phyloP scores from a whole-genome alignment of 2,113 vertebrate genomes.

The Pseudorhombus dupliciocellatus region DNA sequence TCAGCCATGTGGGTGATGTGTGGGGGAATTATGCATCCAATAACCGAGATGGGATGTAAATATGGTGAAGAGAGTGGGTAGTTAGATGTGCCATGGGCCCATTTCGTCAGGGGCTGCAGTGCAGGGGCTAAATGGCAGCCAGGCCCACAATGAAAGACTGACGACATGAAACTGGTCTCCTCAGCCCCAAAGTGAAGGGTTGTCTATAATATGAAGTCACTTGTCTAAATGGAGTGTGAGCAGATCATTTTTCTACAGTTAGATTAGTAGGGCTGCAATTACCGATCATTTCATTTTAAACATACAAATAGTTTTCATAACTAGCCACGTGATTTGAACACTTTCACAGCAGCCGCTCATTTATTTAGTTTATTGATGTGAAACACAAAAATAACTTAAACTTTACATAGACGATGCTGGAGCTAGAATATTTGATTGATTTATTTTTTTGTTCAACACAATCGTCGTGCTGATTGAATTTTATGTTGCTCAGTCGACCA shows the following conservation, averaged over 20 bases:
- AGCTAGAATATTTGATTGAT: not conserved
- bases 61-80: conserved; percentile 43
- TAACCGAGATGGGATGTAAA: conserved; percentile 70
- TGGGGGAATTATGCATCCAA: conserved; percentile 68
- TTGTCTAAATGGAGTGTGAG: not conserved
- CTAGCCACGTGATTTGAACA: not conserved
- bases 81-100: conserved; percentile 59
- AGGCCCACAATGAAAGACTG: conserved; percentile 39
- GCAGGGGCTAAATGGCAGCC: conserved; percentile 64
- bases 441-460: not conserved
- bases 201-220: conserved; percentile 25
- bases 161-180: conserved; percentile 55
- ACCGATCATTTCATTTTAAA: not conserved
- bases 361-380: not conserved
- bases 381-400: too few relatives aligned
- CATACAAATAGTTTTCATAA: not conserved
- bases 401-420: not conserved
- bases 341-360: not conserved
- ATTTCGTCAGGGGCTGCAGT: conserved; percentile 57
- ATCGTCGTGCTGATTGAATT: conserved; percentile 7
- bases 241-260: not conserved
- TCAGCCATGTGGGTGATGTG: conserved; percentile 46
- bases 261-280: not conserved
- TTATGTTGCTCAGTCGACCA: not conserved
- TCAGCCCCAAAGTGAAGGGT: conserved; percentile 15